A percentile compares a stretch with the other conserved stretches of the same genome.
Conservation (phyloP, 2,113 vertebrate genomes). For the Phylloscopus trochiloides region DNA sequence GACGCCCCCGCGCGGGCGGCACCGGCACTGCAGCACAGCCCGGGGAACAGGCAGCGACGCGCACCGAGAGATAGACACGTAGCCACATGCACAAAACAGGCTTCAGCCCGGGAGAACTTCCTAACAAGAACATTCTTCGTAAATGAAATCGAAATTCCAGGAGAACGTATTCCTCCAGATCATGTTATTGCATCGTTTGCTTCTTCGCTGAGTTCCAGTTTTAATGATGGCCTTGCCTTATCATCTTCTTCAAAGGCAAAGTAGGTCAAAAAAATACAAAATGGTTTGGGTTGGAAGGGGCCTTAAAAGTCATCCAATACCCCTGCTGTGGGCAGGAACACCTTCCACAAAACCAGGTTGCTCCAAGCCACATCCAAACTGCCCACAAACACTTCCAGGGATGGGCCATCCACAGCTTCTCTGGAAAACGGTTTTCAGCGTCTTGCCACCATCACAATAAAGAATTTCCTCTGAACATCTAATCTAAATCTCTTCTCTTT, state of each 20-base stretch:
- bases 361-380: neutral
- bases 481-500: neutral
- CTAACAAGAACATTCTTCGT: accelerated
- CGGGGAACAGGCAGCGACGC: accelerated
- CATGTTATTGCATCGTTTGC: accelerated
- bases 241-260: neutral
- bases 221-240: neutral
- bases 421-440: neutral
- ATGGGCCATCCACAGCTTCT: neutral
- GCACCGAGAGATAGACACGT: accelerated
- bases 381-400: neutral
- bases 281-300: neutral
- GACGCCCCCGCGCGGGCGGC: neutral
- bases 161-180: too few species aligned
- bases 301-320: neutral
- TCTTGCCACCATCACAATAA: neutral
- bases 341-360: neutral
- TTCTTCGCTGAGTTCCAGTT: neutral
- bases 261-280: neutral
- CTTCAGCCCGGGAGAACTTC: accelerated
- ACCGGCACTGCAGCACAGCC: neutral
- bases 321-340: neutral
- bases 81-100: accelerated
- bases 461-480: neutral
- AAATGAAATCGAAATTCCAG: accelerated